These are phyloP conservation scores for Magallana ariakensis DNA, from an alignment of 1,140 invertebrate species.

Conservation along the genomic window DNA sequence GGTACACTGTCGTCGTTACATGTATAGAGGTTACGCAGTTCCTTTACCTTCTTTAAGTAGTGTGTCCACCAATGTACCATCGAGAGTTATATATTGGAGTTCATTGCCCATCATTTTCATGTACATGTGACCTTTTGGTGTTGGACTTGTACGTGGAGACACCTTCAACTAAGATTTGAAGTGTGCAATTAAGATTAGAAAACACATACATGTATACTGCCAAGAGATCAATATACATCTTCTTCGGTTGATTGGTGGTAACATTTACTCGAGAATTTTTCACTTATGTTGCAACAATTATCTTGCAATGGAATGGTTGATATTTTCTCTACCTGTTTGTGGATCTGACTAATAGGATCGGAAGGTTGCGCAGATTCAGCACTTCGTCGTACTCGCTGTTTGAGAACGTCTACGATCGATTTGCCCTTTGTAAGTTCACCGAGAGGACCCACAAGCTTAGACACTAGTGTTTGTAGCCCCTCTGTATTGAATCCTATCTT, in stretches of 20 bases:
- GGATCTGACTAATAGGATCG: conserved; percentile 12
- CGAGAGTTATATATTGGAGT: conserved; percentile 52
- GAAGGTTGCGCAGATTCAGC: not conserved
- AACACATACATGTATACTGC: too few species aligned
- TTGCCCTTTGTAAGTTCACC: conserved; percentile 47
- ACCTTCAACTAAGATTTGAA: conserved; percentile 54
- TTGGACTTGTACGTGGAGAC: conserved; percentile 45
- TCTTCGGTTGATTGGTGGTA: too few species aligned
- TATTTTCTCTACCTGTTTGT: not conserved
- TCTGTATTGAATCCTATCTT: conserved; percentile 62
- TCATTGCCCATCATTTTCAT: conserved; percentile 64
- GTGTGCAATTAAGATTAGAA: too few species aligned
- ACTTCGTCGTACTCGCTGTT: conserved; percentile 24
- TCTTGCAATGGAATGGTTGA: too few species aligned
- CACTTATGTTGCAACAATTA: too few species aligned
- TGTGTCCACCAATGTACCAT: conserved; percentile 2
- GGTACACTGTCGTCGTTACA: not conserved
- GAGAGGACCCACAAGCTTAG: conserved; percentile 59
- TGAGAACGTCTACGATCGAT: conserved; percentile 38
- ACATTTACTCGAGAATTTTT: too few species aligned
- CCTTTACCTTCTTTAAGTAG: not conserved
- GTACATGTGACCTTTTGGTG: conserved; percentile 57
- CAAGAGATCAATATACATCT: too few species aligned
- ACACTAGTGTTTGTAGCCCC: conserved; percentile 58
- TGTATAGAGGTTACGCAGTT: not conserved